Base-by-base conservation (phyloP, 2,797 vertebrate species). In the Ataeniobius toweri region DNA sequence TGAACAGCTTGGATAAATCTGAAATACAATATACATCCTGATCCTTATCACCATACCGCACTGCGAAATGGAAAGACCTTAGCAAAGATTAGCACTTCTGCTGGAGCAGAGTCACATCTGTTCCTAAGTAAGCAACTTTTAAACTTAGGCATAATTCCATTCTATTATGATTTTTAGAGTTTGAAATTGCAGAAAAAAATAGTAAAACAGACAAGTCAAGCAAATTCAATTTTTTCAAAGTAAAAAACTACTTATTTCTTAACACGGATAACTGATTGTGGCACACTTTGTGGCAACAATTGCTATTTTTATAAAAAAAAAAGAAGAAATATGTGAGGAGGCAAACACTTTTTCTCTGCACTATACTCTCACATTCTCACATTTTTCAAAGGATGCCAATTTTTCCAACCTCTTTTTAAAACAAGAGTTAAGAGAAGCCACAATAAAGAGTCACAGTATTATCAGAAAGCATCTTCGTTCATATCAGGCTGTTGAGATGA, bases 1-100 rank as follows among this genome's bases (percentile, higher is more conserved):
- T 26, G 44, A 46, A 26, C 41, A 48, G 44, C 67, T 55, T 69
- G 24, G 24, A 69, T 41, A 69, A 22, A 26, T 26, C 67, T 48
- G 41, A 69, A 69, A 69, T 69, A 69, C 67, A 69, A 69, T 69
- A 69, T 46, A 69, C 2, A 14, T 48, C 41, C 41, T 69, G 41
- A 69, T 69, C 41, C 41, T 69, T 26, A 69, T 46, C 67, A 48
- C 67, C 24, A 16, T 26, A 69, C 67, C 67, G 16, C 67, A 46
- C 67, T 46, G 41, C 6, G 41, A 48, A 69, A 69, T 69, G 67
- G 67, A 69, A 69, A 69, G 41, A 69, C 24, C 67, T 69, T 24
- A n/a, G 24, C 5, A 48, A 69, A 69, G 67, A 69, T 69, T 69
- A 69, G 41, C 67, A 69, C 67, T 69, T 68, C 41, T 69, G 41